These are phyloP conservation scores for Apostichopus parvimensis DNA, from an alignment of 35 echinoderm and acorn worm species.

Conservation along the genomic window DNA sequence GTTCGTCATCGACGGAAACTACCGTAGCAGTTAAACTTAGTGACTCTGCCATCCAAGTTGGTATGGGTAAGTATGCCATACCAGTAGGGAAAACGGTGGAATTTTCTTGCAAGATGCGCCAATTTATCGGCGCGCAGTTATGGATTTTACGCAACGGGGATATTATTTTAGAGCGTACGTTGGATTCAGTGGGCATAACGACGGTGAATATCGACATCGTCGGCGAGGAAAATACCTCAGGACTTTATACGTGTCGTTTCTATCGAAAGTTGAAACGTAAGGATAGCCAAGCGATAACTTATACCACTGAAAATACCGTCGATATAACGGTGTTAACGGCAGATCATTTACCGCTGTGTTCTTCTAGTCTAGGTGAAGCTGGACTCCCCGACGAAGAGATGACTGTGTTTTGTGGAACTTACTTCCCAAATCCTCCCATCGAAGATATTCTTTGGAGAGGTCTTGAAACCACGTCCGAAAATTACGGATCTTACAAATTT, in stretches of 20 bases:
- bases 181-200: background rate
- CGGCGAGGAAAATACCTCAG: background rate
- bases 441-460: constrained; percentile 34
- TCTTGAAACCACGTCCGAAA: background rate
- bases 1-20: background rate
- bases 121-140: background rate
- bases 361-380: background rate
- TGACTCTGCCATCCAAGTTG: background rate
- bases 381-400: background rate
- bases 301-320: background rate
- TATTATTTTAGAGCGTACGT: background rate
- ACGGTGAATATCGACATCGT: background rate
- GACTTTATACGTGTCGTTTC: background rate
- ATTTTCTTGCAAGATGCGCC: background rate
- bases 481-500: constrained; percentile 41
- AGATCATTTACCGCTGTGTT: background rate
- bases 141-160: constrained; percentile 1
- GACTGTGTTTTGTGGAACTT: background rate
- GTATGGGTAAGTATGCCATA: constrained; percentile 8
- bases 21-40: background rate
- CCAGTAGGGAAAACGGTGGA: background rate
- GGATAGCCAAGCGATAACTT: background rate
- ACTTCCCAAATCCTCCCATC: background rate
- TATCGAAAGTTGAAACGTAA: background rate
- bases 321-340: background rate